Evolutionary conservation across 2,888 invertebrate species (phyloP).

Genomic region (Epistrophe eligans): DNA sequence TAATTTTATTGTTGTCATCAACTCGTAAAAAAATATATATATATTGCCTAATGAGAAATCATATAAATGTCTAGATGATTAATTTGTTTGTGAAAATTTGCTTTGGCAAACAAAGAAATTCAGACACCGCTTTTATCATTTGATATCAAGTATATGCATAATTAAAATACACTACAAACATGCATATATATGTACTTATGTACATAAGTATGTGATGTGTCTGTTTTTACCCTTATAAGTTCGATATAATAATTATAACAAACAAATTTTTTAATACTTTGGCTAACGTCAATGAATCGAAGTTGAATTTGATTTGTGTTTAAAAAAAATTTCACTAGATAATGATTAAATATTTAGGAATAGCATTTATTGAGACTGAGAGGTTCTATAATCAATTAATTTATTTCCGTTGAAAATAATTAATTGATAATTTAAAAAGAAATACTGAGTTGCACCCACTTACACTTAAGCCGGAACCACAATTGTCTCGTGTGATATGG

Average conservation of each 20-base stretch:
- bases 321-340: too few species aligned
- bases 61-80: conserved; percentile 13
- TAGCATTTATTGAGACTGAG: too few species aligned
- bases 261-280: not conserved
- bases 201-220: not conserved
- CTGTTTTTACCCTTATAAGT: not conserved
- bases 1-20: conserved; percentile 9
- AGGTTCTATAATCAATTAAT: too few species aligned
- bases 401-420: too few species aligned
- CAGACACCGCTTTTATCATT: conserved; percentile 16
- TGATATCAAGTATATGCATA: not conserved
- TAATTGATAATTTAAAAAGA: too few species aligned
- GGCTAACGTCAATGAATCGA: too few species aligned
- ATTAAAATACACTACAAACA: not conserved
- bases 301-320: too few species aligned
- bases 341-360: too few species aligned
- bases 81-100: conserved; percentile 23
- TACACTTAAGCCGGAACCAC: too few species aligned
- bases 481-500: too few species aligned
- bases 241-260: not conserved
- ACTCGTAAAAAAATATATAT: not conserved
- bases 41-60: not conserved
- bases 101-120: conserved; percentile 17
- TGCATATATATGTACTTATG: not conserved
- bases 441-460: too few species aligned